Percentiles rank a stretch among this genome's conserved stretches.
Evolutionary conservation across 2,797 vertebrate genomes (phyloP).

Genomic region (Todus mexicanus): DNA sequence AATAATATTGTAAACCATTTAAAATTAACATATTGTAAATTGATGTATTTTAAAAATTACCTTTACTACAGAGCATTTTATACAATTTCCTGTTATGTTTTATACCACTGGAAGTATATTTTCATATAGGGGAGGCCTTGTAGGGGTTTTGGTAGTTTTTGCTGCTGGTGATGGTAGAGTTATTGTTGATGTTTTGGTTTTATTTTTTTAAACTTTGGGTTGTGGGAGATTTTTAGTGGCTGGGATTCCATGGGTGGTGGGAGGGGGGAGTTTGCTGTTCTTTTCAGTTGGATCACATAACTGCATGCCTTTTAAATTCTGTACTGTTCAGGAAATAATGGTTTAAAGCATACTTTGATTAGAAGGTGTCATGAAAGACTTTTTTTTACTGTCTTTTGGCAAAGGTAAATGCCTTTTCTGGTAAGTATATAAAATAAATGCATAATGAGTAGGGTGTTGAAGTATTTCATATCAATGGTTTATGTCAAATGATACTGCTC

Average conservation of each 20-base stretch:
- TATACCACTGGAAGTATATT: background rate
- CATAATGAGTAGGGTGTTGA: background rate
- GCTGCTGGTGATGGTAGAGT: background rate
- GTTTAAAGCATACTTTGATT: slow-evolving; percentile 10
- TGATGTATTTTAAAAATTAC: background rate
- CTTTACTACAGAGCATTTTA: background rate
- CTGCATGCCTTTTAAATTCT: slow-evolving; percentile 5
- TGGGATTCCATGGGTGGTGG: background rate
- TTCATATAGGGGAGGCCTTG: background rate
- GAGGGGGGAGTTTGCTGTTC: background rate
- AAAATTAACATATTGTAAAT: background rate
- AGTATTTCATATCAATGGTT: background rate
- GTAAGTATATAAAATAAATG: slow-evolving; percentile 34
- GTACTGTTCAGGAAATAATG: background rate
- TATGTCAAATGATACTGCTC: background rate
- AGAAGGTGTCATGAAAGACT: slow-evolving; percentile 5
- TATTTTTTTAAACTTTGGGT: background rate
- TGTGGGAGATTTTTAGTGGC: background rate
- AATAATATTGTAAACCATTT: background rate
- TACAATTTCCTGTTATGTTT: background rate
- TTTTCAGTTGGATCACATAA: background rate
- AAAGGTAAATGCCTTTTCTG: slow-evolving; percentile 24
- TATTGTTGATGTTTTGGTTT: background rate
- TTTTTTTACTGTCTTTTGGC: background rate
- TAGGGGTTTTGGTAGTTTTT: background rate